Evolutionary conservation across 2,888 invertebrate genomes (phyloP), one percentile per base, ranked within the genome.

Genomic region (Danaus chrysippus): DNA sequence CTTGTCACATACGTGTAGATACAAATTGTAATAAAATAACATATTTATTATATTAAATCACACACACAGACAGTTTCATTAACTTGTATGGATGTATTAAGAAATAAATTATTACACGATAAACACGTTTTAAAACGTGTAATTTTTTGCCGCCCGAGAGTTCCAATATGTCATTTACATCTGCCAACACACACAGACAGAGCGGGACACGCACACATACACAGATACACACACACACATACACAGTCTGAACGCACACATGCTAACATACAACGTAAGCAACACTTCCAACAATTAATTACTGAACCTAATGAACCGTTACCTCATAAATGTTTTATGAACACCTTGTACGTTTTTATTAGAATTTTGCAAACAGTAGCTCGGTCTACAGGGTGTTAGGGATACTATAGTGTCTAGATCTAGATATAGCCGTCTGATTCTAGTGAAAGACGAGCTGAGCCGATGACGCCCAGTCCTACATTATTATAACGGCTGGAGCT

Each of bases 401-500:
- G 9, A 10, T 10, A 12, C 46, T 54, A 54, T 19, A 54, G 23
- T 41, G 41, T 23, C 13, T 54, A 54, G 54, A 13, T 54, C 58
- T 64, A 64, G 58, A 62, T 68, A 68, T 68, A 70, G 67, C 66
- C 67, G 74, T 72, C 71, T 73, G 73, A 75, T 76, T 74, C 74
- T 73, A 71, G 73, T 76, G 77, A 78, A 81, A 81, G 78, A 71
- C 75, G 77, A 76, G 76, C 77, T 70, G 74, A 69, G 73, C 72
- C 74, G 71, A 74, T 72, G 74, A 70, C 68, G 75, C 66, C 73
- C 69, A 63, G 61, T 71, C 55, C 19, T 63, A 73, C 75, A 43
- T 13, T 19, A 10, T 8, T 43, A 11, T 5, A 11, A 17, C n/a
- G 43, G 53, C 58, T 23, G n/a, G 53, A 13, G 6, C 23, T 34